Percentiles rank a stretch among this genome's conserved stretches.
phyloP scores from a whole-genome alignment of 1,140 invertebrate species.

The Drosophila ogumai region DNA sequence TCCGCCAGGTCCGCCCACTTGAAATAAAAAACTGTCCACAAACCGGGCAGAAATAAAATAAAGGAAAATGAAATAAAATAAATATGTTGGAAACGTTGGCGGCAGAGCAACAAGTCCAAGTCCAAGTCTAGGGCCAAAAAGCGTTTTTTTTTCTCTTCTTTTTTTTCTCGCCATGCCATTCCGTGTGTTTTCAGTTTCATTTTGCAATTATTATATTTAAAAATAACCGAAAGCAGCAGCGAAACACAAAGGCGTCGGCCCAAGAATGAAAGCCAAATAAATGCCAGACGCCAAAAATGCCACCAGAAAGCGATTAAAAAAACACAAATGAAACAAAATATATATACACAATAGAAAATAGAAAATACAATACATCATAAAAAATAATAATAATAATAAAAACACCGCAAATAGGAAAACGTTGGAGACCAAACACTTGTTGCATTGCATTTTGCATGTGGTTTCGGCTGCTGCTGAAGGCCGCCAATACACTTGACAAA shows the following conservation, averaged over 20 bases:
- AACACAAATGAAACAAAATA: not conserved
- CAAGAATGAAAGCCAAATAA: conserved; percentile 62
- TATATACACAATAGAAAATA: not conserved
- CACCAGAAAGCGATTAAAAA: conserved; percentile 28
- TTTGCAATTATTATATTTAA: conserved; percentile 64
- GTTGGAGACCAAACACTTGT: conserved; percentile 34
- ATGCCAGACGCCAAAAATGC: conserved; percentile 58
- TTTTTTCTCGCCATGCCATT: conserved; percentile 22
- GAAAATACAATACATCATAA: conserved; percentile 3
- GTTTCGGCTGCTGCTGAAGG: conserved; percentile 10
- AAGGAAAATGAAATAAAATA: conserved; percentile 30
- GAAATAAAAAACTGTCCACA: conserved; percentile 31
- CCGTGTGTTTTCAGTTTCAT: conserved; percentile 57
- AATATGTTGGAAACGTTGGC: conserved; percentile 56
- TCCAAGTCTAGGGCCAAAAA: conserved; percentile 70
- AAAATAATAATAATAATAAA: conserved; percentile 8
- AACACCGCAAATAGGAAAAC: conserved; percentile 1
- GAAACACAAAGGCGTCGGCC: conserved; percentile 41
- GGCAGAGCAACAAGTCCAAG: conserved; percentile 65
- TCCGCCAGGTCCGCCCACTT: conserved; percentile 70
- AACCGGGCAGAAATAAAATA: conserved; percentile 19
- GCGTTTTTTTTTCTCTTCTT: not conserved
- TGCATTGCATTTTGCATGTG: conserved; percentile 31
- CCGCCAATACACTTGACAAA: conserved; percentile 16
- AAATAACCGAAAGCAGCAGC: conserved; percentile 43